These are phyloP conservation scores for Microtus richardsoni DNA, from an alignment of 2,113 vertebrate genomes.

Conservation along the genomic window DNA sequence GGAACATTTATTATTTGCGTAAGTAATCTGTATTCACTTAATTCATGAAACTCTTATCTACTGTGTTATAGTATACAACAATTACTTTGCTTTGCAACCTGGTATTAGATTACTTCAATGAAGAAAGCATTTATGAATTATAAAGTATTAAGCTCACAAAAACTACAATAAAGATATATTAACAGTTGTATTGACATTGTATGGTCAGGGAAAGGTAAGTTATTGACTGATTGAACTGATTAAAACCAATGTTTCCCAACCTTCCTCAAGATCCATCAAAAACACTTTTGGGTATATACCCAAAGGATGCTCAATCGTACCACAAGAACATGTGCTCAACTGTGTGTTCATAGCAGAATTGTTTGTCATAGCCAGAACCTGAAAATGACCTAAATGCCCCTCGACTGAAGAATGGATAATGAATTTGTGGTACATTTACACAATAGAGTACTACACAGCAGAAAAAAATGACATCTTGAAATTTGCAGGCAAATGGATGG, in stretches of 20 bases:
- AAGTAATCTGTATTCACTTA: slow-evolving; percentile 46
- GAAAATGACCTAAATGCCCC: too few relatives aligned
- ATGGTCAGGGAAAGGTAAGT: neutral
- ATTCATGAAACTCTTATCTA: neutral
- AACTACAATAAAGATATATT: neutral
- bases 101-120: slow-evolving; percentile 20
- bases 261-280: too few relatives aligned
- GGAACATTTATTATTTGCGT: neutral
- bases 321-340: too few relatives aligned
- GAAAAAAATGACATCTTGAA: too few relatives aligned
- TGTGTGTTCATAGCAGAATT: too few relatives aligned
- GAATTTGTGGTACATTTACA: too few relatives aligned
- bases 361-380: too few relatives aligned
- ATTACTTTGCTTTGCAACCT: neutral
- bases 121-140: slow-evolving; percentile 3
- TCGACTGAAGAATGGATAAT: too few relatives aligned
- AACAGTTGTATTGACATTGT: neutral
- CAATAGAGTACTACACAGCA: too few relatives aligned
- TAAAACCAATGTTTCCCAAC: neutral
- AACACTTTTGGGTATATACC: too few relatives aligned
- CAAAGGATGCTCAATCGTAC: too few relatives aligned
- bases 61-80: neutral
- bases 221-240: neutral
- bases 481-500: too few relatives aligned
- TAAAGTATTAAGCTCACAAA: neutral